phyloP scores from a whole-genome alignment of 1,140 invertebrate species.

The Drosophila persimilis region DNA sequence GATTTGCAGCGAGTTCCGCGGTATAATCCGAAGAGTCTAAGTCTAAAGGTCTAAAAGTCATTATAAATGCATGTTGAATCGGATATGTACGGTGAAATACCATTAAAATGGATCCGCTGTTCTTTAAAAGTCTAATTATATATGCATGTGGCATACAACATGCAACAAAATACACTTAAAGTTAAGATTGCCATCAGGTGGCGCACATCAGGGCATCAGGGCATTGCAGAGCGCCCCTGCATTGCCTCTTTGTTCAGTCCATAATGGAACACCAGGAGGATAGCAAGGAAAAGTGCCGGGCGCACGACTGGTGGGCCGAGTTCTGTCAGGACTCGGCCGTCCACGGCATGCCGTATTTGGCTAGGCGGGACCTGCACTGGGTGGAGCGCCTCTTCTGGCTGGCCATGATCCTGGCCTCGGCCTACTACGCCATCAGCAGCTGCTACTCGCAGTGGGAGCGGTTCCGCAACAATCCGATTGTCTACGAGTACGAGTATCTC shows the following conservation, averaged over 20 bases:
- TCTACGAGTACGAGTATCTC: slow-evolving; percentile 73
- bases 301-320: slow-evolving; percentile 44
- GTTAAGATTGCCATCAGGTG: not conserved
- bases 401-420: slow-evolving; percentile 37
- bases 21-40: not conserved
- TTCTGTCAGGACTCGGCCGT: slow-evolving; percentile 57
- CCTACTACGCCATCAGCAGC: slow-evolving; percentile 61
- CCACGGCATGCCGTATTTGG: slow-evolving; percentile 70
- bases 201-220: slow-evolving; percentile 9
- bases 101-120: slow-evolving; percentile 29
- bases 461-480: slow-evolving; percentile 71
- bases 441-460: slow-evolving; percentile 66
- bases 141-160: too few species aligned
- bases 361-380: slow-evolving; percentile 66
- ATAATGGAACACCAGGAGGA: slow-evolving; percentile 18
- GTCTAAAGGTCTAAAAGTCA: slow-evolving; percentile 10
- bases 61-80: slow-evolving; percentile 38
- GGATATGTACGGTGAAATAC: slow-evolving; percentile 26
- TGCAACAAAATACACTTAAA: too few species aligned
- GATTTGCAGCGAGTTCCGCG: slow-evolving; percentile 11
- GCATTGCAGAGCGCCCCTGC: not conserved
- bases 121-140: not conserved
- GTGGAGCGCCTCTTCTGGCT: slow-evolving; percentile 68
- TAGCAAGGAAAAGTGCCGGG: not conserved
- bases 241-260: slow-evolving; percentile 27